Evolutionary conservation across 2,888 invertebrate species (phyloP).

Genomic region (Proisotoma minuta): DNA sequence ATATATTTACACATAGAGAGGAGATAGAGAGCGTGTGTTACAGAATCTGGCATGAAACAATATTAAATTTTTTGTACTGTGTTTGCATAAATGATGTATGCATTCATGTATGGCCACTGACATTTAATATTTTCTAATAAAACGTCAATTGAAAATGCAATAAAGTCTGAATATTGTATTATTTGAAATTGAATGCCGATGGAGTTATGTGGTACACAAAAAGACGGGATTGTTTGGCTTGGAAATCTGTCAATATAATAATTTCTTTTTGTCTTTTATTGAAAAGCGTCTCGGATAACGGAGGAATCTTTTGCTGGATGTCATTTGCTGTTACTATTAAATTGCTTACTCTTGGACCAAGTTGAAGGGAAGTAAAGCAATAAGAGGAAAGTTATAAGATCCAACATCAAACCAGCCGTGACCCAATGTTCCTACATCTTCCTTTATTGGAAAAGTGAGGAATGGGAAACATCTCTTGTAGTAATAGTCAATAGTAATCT

Average conservation of each 20-base stretch:
- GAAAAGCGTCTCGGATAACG: not conserved
- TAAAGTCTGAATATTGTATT: not conserved
- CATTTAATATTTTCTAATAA: not conserved
- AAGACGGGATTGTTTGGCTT: not conserved
- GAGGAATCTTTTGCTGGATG: not conserved
- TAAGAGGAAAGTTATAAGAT: not conserved
- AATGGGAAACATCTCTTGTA: slow-evolving; percentile 4
- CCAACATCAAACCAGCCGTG: slow-evolving; percentile 12
- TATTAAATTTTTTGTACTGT: too few species aligned
- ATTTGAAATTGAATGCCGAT: not conserved
- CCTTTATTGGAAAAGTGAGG: slow-evolving; percentile 13
- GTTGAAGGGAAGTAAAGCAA: not conserved
- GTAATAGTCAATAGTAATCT: not conserved
- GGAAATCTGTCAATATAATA: slow-evolving; percentile 3
- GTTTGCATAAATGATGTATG: too few species aligned
- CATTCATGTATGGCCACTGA: too few species aligned
- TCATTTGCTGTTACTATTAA: not conserved
- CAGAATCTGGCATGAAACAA: too few species aligned
- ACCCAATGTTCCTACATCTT: not conserved
- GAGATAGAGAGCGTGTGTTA: too few species aligned
- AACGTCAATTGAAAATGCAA: not conserved
- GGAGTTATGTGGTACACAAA: too few species aligned
- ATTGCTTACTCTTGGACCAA: not conserved
- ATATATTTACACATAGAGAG: too few species aligned
- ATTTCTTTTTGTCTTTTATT: slow-evolving; percentile 1